These are phyloP conservation scores for Puntigrus tetrazona DNA, from an alignment of 2,113 vertebrate genomes.

Conservation along the genomic window DNA sequence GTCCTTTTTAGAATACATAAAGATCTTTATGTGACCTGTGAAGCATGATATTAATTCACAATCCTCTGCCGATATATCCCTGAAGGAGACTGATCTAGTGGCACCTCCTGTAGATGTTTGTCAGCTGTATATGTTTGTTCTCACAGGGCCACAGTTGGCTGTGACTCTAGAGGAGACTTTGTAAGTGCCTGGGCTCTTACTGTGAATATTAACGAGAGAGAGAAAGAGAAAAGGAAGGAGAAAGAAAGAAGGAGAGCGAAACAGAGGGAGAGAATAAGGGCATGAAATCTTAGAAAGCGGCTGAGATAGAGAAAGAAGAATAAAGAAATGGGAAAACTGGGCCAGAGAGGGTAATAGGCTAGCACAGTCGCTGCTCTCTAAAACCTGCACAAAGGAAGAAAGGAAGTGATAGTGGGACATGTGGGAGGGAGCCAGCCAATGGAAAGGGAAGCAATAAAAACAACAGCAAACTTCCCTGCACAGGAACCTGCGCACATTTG, in stretches of 20 bases:
- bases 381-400: constrained; percentile 68
- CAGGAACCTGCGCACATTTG: constrained; percentile 60
- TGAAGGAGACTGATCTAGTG: constrained; percentile 64
- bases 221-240: constrained; percentile 36
- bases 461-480: constrained; percentile 75
- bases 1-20: neutral
- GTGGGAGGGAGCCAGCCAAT: constrained; percentile 58
- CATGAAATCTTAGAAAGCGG: constrained; percentile 46
- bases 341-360: constrained; percentile 72
- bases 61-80: constrained; percentile 45
- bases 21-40: neutral
- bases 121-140: constrained; percentile 64
- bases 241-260: constrained; percentile 22
- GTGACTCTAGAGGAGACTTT: constrained; percentile 64
- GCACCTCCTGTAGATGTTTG: constrained; percentile 75
- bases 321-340: constrained; percentile 75
- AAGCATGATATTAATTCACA: constrained; percentile 40
- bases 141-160: constrained; percentile 75
- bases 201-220: constrained; percentile 81
- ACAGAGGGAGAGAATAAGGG: constrained; percentile 36
- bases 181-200: constrained; percentile 76
- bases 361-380: constrained; percentile 74
- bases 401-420: constrained; percentile 59
- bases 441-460: constrained; percentile 81
- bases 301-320: constrained; percentile 57